Evolutionary conservation across 2,888 invertebrate species (phyloP).

Genomic region (Nomada fabriciana): DNA sequence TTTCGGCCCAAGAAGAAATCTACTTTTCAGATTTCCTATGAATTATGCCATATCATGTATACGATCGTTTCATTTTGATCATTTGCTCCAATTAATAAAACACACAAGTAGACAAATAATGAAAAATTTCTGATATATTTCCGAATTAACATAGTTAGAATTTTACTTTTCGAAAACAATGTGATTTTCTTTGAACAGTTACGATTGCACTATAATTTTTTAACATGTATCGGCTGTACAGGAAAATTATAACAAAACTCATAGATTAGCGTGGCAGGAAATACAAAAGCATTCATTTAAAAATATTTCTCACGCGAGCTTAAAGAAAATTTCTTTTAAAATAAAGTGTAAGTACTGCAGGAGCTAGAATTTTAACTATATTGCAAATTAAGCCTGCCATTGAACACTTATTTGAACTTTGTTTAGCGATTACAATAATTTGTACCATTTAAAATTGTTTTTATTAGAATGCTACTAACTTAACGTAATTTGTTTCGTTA

Average conservation of each 20-base stretch:
- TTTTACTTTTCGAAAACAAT: background rate
- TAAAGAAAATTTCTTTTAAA: conserved; percentile 23
- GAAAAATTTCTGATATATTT: conserved; percentile 19
- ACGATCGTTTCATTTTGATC: conserved; percentile 27
- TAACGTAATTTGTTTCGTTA: conserved; percentile 40
- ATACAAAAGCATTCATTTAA: conserved; percentile 10
- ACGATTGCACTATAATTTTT: conserved; percentile 6
- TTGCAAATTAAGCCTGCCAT: conserved; percentile 51
- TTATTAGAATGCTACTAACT: conserved; percentile 50
- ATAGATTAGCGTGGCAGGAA: background rate
- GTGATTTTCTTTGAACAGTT: conserved; percentile 11
- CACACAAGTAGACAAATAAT: conserved; percentile 11
- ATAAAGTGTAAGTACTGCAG: conserved; percentile 29
- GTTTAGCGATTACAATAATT: conserved; percentile 65
- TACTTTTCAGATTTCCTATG: background rate
- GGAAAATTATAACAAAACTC: conserved; percentile 20
- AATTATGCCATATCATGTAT: background rate
- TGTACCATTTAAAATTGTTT: conserved; percentile 66
- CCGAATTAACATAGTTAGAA: conserved; percentile 5
- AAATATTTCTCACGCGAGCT: conserved; percentile 31
- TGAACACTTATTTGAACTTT: conserved; percentile 68
- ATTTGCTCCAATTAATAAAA: conserved; percentile 28
- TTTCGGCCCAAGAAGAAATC: background rate
- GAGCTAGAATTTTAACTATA: conserved; percentile 47
- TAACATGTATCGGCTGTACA: background rate